Base-by-base conservation (phyloP, 2,888 invertebrate species). In the Drosophila kuntzei region DNA sequence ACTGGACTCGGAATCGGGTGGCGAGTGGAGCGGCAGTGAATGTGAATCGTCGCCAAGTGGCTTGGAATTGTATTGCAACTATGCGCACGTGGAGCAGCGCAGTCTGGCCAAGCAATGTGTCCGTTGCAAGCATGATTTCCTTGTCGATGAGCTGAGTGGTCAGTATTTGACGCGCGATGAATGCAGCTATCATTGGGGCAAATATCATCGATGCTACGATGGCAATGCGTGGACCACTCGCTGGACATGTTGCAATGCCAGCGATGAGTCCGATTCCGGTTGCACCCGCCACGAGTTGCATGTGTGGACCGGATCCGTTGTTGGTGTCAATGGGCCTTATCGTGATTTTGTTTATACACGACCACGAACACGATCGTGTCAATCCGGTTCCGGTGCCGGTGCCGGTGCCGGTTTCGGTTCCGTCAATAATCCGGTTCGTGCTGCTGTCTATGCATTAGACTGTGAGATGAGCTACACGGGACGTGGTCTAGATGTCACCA, bases 381-480 rank as follows among this genome's bases (percentile, higher is more conserved):
- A 22, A 22, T 22, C 22, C 22, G 2, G 22, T 4, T 22, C 22
- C 22, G 22, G 22, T 22, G 22, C 2, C 22, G 4, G 22, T 22
- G 2, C 22, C 22, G 22, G 2, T 22, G 2, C 22, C 22, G 22
- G 22, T n/a, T n/a, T n/a, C n/a, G n/a, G n/a, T n/a, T n/a, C n/a
- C 2, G 0, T 2, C 11, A 5, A 12, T 54, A 1, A 53, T n/a
- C n/a, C n/a, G n/a, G n/a, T n/a, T n/a, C n/a, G n/a, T n/a, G n/a
- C 50, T 6, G 69, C 82, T 0, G 95, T 97, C 1, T 98, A 95
- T 91, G 97, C 97, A 0, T 91, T 99, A 22, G 99, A 99, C 92
- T 98, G 99, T 91, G 99, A 99, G 93, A 99, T 99, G 99, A 97
- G 97, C 82, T 98, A 96, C 91, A 98, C 98, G 4, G 95, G 95